A percentile compares a stretch with the other conserved stretches of the same genome.
phyloP scores from a whole-genome alignment of 2,797 vertebrate genomes.

The Clamator glandarius region DNA sequence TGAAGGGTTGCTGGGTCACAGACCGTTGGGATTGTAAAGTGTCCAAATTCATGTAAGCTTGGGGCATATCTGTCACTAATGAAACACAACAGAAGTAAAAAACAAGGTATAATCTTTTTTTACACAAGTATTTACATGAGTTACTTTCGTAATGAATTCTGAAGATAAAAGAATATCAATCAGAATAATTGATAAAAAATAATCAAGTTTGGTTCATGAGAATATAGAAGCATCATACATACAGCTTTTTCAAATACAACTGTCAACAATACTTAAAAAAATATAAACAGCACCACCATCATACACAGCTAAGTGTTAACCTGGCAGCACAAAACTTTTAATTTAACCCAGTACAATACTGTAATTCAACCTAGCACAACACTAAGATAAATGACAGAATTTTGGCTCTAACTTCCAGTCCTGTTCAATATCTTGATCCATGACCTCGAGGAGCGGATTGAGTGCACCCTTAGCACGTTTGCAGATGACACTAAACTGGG shows the following conservation, averaged over 20 bases:
- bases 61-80: slow-evolving; percentile 86
- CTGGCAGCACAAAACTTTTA: background rate
- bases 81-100: background rate
- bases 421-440: too few species aligned
- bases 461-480: too few species aligned
- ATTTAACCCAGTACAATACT: background rate
- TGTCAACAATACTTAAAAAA: background rate
- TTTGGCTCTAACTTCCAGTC: background rate
- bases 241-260: background rate
- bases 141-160: background rate
- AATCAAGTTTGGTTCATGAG: background rate
- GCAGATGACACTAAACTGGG: too few species aligned
- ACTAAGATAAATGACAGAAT: background rate
- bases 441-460: too few species aligned
- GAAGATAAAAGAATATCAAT: background rate
- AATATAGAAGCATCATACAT: background rate
- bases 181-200: background rate
- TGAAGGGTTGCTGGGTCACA: slow-evolving; percentile 86
- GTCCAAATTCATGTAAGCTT: slow-evolving; percentile 88
- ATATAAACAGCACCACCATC: background rate
- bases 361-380: background rate
- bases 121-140: background rate
- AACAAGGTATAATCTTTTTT: background rate
- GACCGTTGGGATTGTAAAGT: slow-evolving; percentile 86
- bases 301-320: background rate